Base-by-base conservation (phyloP, 2,797 vertebrate genomes). In the Miichthys miiuy region DNA sequence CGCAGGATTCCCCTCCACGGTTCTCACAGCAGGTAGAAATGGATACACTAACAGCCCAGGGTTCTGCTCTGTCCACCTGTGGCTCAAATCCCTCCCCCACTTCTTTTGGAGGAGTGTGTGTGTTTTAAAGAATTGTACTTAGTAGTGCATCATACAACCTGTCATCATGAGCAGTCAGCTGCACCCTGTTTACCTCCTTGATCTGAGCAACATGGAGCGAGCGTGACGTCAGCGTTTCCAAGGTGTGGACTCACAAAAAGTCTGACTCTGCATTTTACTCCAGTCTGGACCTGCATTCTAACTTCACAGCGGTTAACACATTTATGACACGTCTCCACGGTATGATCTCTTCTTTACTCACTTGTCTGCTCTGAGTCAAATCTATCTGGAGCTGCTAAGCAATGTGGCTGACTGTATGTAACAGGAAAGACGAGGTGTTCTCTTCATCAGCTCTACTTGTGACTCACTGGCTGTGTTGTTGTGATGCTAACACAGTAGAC, bases 1-100 rank as follows among this genome's bases (percentile, higher is more conserved):
- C 70, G 25, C 85, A 85, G 70, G 81, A 84, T 79, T 77, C 73
- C 70, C 75, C 71, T 74, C 4, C 20, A 20, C 75, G 75, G 71
- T 73, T 78, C 68, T 67, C 66, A 80, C 80, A 88, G 89, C 85
- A 92, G 89, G 87, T 90, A 91, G 69, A 89, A 88, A 91, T 88
- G 80, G 75, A 75, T 74, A 77, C 68, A 82, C 68, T 78, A 85
- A 66, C 85, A 30, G 34, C 16, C 21, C 20, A 30, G 47, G 23
- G 6, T 55, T 44, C 21, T 51, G 71, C 63, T 72, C 48, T 12
- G 60, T 79, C 68, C 74, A 80, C 56, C 76, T 73, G 61, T 46
- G 41, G 63, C 42, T 77, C 48, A 21, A 41, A 50, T 44, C 54
- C 58, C 51, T 62, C 42, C 1, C 21, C 5, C 6, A n/a, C 44